Evolutionary conservation across 2,797 vertebrate species (phyloP).

Genomic region (Squalus acanthias): DNA sequence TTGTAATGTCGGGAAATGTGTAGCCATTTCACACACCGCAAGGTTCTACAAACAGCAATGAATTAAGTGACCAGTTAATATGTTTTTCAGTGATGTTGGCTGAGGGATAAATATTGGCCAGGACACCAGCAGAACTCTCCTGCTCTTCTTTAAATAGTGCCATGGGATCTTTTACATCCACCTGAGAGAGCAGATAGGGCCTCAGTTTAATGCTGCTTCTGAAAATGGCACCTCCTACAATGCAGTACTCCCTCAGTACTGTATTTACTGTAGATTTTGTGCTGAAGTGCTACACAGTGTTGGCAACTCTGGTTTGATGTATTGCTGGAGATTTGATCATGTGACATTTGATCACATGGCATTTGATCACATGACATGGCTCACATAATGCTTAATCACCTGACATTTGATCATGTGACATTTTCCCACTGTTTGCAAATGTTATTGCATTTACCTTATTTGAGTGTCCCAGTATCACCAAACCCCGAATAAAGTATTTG

Average conservation of each 20-base stretch:
- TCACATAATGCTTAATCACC: too few relatives aligned
- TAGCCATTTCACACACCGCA: neutral
- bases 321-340: neutral
- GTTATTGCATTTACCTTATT: too few relatives aligned
- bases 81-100: neutral
- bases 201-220: neutral
- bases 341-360: neutral
- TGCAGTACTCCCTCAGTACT: neutral
- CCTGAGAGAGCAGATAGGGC: too few relatives aligned
- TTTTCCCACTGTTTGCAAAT: too few relatives aligned
- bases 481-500: too few relatives aligned
- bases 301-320: neutral
- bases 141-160: neutral
- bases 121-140: neutral
- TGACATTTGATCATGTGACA: too few relatives aligned
- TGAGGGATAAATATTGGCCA: neutral
- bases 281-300: neutral
- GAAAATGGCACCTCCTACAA: neutral
- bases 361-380: neutral
- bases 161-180: neutral
- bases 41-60: neutral
- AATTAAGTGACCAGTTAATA: neutral
- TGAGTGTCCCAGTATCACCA: too few relatives aligned
- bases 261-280: neutral
- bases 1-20: neutral